phyloP scores from a whole-genome alignment of 92 coral and sea anemone genomes.

The Phenganax stokvisi region DNA sequence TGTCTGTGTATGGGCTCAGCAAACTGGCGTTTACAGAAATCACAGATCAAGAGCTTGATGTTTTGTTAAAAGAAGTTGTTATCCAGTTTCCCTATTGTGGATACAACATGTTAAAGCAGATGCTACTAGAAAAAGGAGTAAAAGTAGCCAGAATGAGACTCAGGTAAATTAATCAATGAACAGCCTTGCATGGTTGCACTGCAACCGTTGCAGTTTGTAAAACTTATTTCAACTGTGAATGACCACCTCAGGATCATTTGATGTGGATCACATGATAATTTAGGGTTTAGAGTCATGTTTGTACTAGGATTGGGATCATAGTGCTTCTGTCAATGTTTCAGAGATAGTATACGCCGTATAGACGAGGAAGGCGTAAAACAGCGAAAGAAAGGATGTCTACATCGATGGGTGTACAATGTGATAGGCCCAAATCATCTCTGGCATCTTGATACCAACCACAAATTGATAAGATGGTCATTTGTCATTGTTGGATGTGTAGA shows the following conservation, averaged over 20 bases:
- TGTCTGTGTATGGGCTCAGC: conserved; percentile 39
- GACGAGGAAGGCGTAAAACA: conserved; percentile 47
- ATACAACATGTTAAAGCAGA: conserved; percentile 44
- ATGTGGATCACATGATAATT: too few species aligned
- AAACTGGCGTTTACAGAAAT: too few species aligned
- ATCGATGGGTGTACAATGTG: conserved; percentile 52
- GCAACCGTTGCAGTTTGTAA: too few species aligned
- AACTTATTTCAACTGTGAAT: too few species aligned
- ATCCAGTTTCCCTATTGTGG: conserved; percentile 52
- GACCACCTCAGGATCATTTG: too few species aligned
- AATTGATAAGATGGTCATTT: conserved; percentile 48
- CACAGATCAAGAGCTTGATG: conserved; percentile 34
- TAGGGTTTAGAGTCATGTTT: too few species aligned
- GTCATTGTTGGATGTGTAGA: conserved; percentile 52
- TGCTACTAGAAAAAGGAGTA: conserved; percentile 38
- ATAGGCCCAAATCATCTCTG: conserved; percentile 49
- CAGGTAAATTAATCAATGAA: background rate
- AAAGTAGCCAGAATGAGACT: conserved; percentile 46
- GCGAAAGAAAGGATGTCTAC: conserved; percentile 43
- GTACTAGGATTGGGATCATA: too few species aligned
- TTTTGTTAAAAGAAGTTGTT: conserved; percentile 23
- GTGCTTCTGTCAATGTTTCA: too few species aligned
- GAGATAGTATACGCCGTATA: conserved; percentile 46
- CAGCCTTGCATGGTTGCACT: too few species aligned
- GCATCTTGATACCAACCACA: conserved; percentile 56